Evolutionary conservation across 2,113 vertebrate genomes (phyloP).

Genomic region (Stigmatopora nigra): DNA sequence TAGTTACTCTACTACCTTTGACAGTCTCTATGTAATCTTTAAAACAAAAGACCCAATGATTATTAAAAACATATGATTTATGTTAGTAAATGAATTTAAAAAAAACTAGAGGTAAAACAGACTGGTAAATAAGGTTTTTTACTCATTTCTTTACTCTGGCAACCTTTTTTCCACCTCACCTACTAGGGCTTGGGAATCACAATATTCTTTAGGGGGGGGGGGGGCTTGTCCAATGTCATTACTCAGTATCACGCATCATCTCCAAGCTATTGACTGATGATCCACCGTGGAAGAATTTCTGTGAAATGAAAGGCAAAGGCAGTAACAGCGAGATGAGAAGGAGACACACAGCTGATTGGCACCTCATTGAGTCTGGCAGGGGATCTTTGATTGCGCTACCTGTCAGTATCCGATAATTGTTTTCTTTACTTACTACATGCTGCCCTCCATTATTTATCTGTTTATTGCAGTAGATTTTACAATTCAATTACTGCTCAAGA

Average conservation of each 20-base stretch:
- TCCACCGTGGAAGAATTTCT: conserved; percentile 56
- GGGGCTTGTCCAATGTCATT: conserved; percentile 57
- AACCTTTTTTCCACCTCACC: background rate
- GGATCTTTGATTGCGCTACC: conserved; percentile 69
- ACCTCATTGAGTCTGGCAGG: conserved; percentile 68
- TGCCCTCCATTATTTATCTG: conserved; percentile 27
- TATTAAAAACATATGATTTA: background rate
- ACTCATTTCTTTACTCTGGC: background rate
- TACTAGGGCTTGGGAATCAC: conserved; percentile 13
- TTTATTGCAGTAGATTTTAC: conserved; percentile 8
- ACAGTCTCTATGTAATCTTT: too few relatives aligned
- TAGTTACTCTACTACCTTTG: too few relatives aligned
- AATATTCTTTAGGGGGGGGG: background rate
- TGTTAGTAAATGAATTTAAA: background rate
- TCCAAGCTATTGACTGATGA: conserved; percentile 70
- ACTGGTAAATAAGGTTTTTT: background rate
- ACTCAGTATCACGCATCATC: conserved; percentile 69
- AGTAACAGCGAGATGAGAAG: conserved; percentile 39
- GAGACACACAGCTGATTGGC: conserved; percentile 72
- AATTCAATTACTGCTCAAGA: background rate
- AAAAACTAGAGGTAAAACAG: background rate
- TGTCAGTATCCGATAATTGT: conserved; percentile 68
- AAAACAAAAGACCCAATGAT: background rate
- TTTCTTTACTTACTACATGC: conserved; percentile 61
- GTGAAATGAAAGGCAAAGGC: conserved; percentile 66